These are phyloP conservation scores for Tachysurus vachellii DNA, from an alignment of 2,113 vertebrate species.

Conservation along the genomic window DNA sequence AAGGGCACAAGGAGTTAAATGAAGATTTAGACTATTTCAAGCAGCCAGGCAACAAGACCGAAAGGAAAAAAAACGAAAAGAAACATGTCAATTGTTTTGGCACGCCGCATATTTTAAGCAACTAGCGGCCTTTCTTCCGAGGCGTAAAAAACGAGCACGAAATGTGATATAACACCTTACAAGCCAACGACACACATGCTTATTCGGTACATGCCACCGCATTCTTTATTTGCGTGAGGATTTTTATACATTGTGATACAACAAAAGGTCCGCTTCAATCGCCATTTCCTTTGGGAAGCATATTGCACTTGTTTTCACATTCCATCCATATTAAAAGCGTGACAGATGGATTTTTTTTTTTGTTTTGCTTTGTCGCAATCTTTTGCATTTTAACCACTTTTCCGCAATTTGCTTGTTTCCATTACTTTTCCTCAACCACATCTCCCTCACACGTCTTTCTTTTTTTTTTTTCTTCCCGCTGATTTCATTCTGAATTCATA, in stretches of 20 bases:
- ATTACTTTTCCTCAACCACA: constrained; percentile 46
- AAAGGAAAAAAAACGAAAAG: background rate
- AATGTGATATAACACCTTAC: constrained; percentile 24
- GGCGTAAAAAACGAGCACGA: constrained; percentile 13
- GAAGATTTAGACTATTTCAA: background rate
- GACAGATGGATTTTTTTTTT: constrained; percentile 37
- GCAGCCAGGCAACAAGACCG: background rate
- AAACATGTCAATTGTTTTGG: background rate
- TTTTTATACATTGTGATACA: background rate
- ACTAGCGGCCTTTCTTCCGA: background rate
- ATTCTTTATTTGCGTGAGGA: constrained; percentile 21
- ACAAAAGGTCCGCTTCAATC: constrained; percentile 7
- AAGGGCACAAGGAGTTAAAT: constrained; percentile 1
- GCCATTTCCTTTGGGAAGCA: constrained; percentile 8
- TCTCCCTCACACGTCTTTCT: background rate
- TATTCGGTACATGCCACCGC: constrained; percentile 13
- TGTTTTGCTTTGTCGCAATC: constrained; percentile 40
- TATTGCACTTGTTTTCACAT: constrained; percentile 42
- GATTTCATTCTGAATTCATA: constrained; percentile 51
- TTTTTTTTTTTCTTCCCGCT: constrained; percentile 50
- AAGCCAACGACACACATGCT: constrained; percentile 15
- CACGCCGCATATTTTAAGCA: background rate
- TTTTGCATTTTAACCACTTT: constrained; percentile 48
- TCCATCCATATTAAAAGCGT: constrained; percentile 42
- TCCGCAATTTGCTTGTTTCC: constrained; percentile 51